These are phyloP conservation scores for Orestias chungarensis DNA, from an alignment of 2,797 vertebrate species.

Conservation along the genomic window DNA sequence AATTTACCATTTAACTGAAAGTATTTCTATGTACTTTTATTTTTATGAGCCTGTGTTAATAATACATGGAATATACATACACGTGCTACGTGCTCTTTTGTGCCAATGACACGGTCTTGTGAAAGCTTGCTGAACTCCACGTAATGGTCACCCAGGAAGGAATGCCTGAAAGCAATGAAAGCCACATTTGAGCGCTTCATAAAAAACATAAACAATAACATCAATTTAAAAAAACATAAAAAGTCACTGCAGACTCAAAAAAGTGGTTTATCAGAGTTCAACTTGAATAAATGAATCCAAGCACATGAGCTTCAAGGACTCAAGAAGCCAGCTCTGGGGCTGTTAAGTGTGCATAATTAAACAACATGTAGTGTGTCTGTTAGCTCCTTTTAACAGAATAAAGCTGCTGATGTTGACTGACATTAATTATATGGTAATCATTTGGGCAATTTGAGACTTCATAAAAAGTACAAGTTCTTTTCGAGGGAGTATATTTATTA, in stretches of 20 bases:
- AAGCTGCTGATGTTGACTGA: slow-evolving; percentile 33
- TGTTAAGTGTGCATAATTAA: slow-evolving; percentile 58
- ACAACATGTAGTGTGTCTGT: slow-evolving; percentile 41
- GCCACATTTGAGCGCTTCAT: slow-evolving; percentile 24
- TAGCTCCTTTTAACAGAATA: slow-evolving; percentile 34
- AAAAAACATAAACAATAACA: slow-evolving; percentile 15
- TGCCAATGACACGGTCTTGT: slow-evolving; percentile 97
- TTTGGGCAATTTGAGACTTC: slow-evolving; percentile 1
- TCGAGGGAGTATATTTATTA: slow-evolving; percentile 4
- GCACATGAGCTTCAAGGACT: slow-evolving; percentile 47
- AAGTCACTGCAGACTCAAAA: slow-evolving; percentile 30
- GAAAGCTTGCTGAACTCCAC: slow-evolving; percentile 99
- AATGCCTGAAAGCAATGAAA: slow-evolving; percentile 84
- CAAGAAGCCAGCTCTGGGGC: slow-evolving; percentile 47
- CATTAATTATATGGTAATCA: slow-evolving; percentile 1
- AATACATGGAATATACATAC: slow-evolving; percentile 82
- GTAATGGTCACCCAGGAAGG: slow-evolving; percentile 96
- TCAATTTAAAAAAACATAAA: no score
- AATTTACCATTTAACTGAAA: neutral
- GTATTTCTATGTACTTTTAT: slow-evolving; percentile 1
- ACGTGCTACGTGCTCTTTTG: slow-evolving; percentile 95
- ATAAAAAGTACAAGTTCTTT: slow-evolving; percentile 11
- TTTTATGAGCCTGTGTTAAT: neutral
- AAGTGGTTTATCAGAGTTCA: slow-evolving; percentile 35
- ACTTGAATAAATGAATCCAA: slow-evolving; percentile 44